Evolutionary conservation across 2,797 vertebrate genomes (phyloP), one percentile per base, ranked within the genome.

Genomic region (Eremophila alpestris): DNA sequence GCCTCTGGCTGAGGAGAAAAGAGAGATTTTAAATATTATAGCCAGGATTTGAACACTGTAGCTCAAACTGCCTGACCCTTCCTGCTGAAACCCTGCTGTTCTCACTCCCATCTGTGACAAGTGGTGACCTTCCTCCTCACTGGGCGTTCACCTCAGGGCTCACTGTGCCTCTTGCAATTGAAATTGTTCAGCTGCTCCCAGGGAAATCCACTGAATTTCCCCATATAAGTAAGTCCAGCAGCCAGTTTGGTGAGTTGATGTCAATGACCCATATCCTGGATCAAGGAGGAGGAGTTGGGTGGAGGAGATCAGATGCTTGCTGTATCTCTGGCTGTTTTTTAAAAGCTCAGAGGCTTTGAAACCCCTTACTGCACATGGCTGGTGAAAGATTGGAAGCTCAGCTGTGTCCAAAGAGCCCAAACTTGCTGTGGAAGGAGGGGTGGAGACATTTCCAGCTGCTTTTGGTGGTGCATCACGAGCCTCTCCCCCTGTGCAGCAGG

Each of bases 141-240:
- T 77, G 54, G 17, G 46, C 10, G 3, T 58, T 86, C 71, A 16
- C 67, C 64, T 75, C 54, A 22, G 36, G 90, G 23, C 38, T 87
- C 58, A 16, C 36, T 49, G 9, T 21, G 34, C 41, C 60, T 63
- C 11, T 30, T 60, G 56, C 51, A 62, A 30, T n/a, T 65, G 10
- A 62, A 92, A 83, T 2, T 60, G 46, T 32, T 59, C 78, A 93
- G 62, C 73, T 85, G 54, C 76, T 95, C 43, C 86, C 4, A 4
- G 65, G 58, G 68, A 74, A 90, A 70, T 36, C 46, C 32, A 16
- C 13, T 21, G 34, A 5, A 52, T 68, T 81, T 70, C 36, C 64
- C 56, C 41, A 21, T 29, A 23, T 7, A 55, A 82, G 2, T 8
- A 38, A 59, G 4, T 11, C 24, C 45, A 73, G 81, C 32, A 52